Conservation (phyloP, 2,113 vertebrate species). For the Toxotes chatareus region DNA sequence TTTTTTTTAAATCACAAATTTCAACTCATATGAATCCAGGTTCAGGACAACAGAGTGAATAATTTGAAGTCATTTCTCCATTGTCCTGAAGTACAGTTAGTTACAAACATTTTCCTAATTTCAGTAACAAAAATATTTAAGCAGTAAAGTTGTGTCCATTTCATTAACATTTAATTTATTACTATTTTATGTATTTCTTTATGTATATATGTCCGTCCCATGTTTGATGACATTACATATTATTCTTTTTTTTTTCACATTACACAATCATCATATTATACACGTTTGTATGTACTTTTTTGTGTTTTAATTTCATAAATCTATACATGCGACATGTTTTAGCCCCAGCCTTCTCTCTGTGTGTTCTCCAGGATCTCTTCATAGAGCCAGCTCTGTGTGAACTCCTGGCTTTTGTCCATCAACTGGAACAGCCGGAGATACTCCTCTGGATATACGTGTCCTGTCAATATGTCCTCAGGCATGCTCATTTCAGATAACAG, state of each 20-base stretch:
- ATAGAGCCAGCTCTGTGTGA: conserved; percentile 88
- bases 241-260: background rate
- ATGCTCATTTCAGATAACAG: conserved; percentile 83
- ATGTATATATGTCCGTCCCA: background rate
- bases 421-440: conserved; percentile 89
- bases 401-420: conserved; percentile 86
- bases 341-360: conserved; percentile 64
- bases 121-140: conserved; percentile 15
- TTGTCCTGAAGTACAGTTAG: background rate
- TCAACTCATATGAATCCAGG: background rate
- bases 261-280: conserved; percentile 19
- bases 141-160: background rate
- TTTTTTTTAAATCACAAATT: background rate
- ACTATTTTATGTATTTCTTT: background rate
- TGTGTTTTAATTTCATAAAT: conserved; percentile 15
- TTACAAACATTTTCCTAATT: background rate
- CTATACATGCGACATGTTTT: conserved; percentile 29
- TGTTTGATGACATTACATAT: background rate
- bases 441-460: conserved; percentile 85
- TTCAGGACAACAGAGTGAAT: background rate
- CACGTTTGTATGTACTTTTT: background rate
- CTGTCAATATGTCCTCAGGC: conserved; percentile 73
- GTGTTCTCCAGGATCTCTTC: conserved; percentile 83
- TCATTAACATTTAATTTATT: background rate
- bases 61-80: background rate